Base-by-base conservation (phyloP, 2,113 vertebrate genomes). In the Ictidomys tridecemlineatus region DNA sequence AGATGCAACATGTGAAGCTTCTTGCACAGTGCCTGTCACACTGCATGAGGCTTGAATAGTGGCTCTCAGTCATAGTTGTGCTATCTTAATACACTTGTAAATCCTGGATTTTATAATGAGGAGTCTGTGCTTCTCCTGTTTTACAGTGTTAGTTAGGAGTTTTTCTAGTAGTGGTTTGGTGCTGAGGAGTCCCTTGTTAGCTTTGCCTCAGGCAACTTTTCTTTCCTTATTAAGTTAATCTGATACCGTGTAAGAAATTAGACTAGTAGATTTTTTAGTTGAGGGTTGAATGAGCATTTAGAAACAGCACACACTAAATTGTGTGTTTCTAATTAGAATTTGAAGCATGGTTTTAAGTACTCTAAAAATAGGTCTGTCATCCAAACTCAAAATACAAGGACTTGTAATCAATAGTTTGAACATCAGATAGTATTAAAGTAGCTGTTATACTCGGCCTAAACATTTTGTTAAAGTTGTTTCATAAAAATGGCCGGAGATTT, bases 391-490 rank as follows among this genome's bases (percentile, higher is more conserved):
- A 93, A 53, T 85, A 77, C 51, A 78, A 84, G 91, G 51, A 65
- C 79, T 87, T 91, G 24, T 51, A 72, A 22, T 70, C 32, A 89
- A 70, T 8, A 61, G 73, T 95, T 85, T 88, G 22, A 89, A 63
- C 4, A 37, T 58, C 42, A 20, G 13, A 12, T 76, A 51, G 22
- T 90, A 58, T 32, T 89, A 78, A 28, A 58, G 85, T 86, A 45
- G 63, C 32, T 91, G 70, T 80, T 88, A 65, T 87, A 70, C 17
- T 95, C 26, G 93, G 22, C 89, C 39, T 91, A 72, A 87, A 53
- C 34, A 80, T 95, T 91, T 73, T 77, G 8, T 74, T 85, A 94
- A 89, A 96, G 30, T 74, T n/a, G 13, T 79, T 91, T 96, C 72
- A 24, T 85, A 73, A 94, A 51, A 91, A 87, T 58, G 6, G 26